Evolutionary conservation across 2,888 invertebrate species (phyloP).

Genomic region (Gnatocerus cornutus): DNA sequence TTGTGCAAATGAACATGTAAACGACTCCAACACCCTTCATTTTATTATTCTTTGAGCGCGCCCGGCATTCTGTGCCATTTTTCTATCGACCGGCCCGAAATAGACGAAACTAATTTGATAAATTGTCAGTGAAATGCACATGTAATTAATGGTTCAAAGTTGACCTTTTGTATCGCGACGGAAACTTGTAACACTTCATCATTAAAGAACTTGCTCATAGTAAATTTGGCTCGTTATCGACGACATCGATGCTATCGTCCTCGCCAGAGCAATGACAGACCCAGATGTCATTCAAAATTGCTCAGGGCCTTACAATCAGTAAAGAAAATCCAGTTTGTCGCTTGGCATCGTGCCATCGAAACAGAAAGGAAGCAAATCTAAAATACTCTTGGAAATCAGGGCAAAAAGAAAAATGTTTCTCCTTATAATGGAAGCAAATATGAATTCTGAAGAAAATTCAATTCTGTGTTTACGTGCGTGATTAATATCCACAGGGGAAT

Average conservation of each 20-base stretch:
- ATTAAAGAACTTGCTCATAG: neutral
- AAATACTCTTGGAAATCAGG: slow-evolving; percentile 7
- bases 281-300: slow-evolving; percentile 28
- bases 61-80: neutral
- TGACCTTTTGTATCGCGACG: neutral
- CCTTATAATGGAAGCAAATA: slow-evolving; percentile 10
- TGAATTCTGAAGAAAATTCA: slow-evolving; percentile 20
- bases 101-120: too few species aligned
- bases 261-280: slow-evolving; percentile 20
- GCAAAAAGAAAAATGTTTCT: slow-evolving; percentile 10
- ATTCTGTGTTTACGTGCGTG: slow-evolving; percentile 29
- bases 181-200: slow-evolving; percentile 1
- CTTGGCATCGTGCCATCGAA: slow-evolving; percentile 25
- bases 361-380: slow-evolving; percentile 12
- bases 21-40: neutral
- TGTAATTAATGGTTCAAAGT: slow-evolving; percentile 8
- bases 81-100: too few species aligned
- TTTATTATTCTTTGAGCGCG: neutral
- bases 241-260: slow-evolving; percentile 23
- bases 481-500: slow-evolving; percentile 22
- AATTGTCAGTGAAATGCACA: neutral
- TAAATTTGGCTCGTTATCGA: slow-evolving; percentile 24
- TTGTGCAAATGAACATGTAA: slow-evolving; percentile 14
- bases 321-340: slow-evolving; percentile 34
- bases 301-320: slow-evolving; percentile 15